Conservation (phyloP, 1,140 invertebrate genomes). For the Oryctes rhinoceros region DNA sequence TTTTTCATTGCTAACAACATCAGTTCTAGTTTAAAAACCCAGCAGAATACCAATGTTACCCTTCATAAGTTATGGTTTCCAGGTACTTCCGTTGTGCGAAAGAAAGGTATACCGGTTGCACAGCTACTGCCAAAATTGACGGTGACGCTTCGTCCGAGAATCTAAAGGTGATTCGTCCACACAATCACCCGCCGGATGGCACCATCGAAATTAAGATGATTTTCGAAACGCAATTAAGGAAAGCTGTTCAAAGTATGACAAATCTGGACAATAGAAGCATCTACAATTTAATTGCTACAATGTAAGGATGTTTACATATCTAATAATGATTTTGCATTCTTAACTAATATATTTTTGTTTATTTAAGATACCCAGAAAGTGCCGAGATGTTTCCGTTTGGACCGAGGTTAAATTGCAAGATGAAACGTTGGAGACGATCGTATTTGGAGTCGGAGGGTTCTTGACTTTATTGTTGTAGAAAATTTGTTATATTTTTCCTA, state of each 20-base stretch:
- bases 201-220: conserved; percentile 57
- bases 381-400: conserved; percentile 50
- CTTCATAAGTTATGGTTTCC: neutral
- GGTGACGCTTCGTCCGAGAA: neutral
- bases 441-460: neutral
- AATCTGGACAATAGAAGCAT: conserved; percentile 37
- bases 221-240: conserved; percentile 53
- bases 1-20: neutral
- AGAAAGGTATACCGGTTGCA: conserved; percentile 38
- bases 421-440: conserved; percentile 42
- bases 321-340: neutral
- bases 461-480: neutral
- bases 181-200: conserved; percentile 57
- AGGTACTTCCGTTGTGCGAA: conserved; percentile 39
- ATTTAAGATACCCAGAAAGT: conserved; percentile 49
- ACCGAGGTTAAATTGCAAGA: conserved; percentile 28
- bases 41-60: neutral
- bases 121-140: conserved; percentile 36
- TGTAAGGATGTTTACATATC: conserved; percentile 5
- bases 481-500: neutral
- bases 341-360: conserved; percentile 2
- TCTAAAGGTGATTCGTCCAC: conserved; percentile 54
- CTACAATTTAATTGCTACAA: conserved; percentile 34
- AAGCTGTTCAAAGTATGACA: conserved; percentile 28
- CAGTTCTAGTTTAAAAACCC: neutral